Evolutionary conservation across 2,113 vertebrate species (phyloP).

Genomic region (Gallinago media): DNA sequence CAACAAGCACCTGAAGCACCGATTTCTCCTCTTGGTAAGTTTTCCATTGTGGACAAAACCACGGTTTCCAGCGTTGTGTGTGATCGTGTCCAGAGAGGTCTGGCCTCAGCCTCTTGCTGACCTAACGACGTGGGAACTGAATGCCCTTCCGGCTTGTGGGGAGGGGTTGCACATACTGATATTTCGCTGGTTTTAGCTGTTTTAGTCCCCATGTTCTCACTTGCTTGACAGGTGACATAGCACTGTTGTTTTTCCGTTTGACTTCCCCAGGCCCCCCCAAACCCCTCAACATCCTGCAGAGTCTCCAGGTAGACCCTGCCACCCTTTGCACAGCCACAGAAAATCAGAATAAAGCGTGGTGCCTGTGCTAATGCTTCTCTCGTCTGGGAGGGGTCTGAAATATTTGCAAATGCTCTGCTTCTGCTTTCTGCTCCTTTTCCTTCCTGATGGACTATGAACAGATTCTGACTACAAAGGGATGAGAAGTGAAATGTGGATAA

Average conservation of each 20-base stretch:
- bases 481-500: neutral
- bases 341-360: neutral
- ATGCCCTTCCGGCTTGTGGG: accelerated
- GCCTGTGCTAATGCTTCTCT: neutral
- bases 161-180: neutral
- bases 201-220: accelerated
- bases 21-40: constrained; percentile 93
- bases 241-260: neutral
- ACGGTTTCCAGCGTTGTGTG: accelerated
- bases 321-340: neutral
- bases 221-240: accelerated
- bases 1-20: constrained; percentile 93
- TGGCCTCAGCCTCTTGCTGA: neutral
- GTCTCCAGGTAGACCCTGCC: neutral
- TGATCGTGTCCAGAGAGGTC: accelerated
- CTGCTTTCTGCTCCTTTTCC: neutral
- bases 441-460: accelerated
- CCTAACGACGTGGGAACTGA: neutral
- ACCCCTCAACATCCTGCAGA: neutral
- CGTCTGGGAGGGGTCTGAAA: neutral
- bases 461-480: neutral
- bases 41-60: neutral
- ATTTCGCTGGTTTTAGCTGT: accelerated
- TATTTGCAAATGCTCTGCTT: neutral
- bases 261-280: neutral